These are phyloP conservation scores for Drosophila chauvacae DNA, from an alignment of 1,140 invertebrate species.

Conservation along the genomic window DNA sequence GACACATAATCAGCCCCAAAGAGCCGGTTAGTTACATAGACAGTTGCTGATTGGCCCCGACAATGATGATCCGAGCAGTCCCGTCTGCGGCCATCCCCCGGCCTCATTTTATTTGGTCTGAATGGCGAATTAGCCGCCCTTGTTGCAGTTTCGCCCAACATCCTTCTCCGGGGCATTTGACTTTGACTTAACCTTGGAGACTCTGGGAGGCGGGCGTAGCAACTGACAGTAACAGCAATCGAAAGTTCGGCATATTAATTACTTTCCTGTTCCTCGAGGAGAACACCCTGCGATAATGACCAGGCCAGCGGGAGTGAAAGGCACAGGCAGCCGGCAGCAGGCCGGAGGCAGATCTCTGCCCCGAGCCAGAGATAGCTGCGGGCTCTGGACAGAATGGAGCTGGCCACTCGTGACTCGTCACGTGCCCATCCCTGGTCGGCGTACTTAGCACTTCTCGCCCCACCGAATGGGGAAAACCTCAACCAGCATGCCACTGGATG, in stretches of 20 bases:
- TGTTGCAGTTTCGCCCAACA: not conserved
- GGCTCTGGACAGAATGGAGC: constrained; percentile 8
- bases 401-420: constrained; percentile 20
- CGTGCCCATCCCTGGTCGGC: constrained; percentile 23
- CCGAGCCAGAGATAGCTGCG: constrained; percentile 20
- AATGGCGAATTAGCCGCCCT: not conserved
- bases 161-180: constrained; percentile 32
- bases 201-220: not conserved
- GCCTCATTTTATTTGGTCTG: not conserved
- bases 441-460: constrained; percentile 72
- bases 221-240: constrained; percentile 42
- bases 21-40: constrained; percentile 54
- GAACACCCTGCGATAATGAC: constrained; percentile 47
- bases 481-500: constrained; percentile 51
- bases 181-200: constrained; percentile 65
- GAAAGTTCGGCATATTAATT: constrained; percentile 54
- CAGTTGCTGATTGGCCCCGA: constrained; percentile 30
- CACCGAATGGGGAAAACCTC: constrained; percentile 47
- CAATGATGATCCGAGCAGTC: constrained; percentile 8
- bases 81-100: not conserved
- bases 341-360: not conserved
- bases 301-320: constrained; percentile 48
- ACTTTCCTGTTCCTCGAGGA: constrained; percentile 38
- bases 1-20: constrained; percentile 65
- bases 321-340: not conserved